phyloP scores from a whole-genome alignment of 2,113 vertebrate species.

The Gymnogyps californianus region DNA sequence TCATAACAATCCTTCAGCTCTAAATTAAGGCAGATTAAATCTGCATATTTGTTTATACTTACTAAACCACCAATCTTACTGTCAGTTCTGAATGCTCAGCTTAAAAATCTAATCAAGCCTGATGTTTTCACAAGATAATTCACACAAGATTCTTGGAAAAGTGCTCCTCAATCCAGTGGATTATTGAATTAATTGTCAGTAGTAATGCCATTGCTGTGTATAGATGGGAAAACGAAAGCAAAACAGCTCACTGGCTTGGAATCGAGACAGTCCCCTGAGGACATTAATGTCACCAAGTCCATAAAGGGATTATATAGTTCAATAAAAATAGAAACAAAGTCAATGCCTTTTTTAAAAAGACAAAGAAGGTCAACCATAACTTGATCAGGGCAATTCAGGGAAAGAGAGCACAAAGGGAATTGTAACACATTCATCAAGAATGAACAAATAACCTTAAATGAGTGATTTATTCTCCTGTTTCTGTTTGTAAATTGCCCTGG shows the following conservation, averaged over 20 bases:
- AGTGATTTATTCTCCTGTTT: background rate
- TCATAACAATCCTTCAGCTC: background rate
- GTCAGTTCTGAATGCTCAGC: background rate
- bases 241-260: conserved; percentile 28
- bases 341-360: conserved; percentile 38
- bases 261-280: background rate
- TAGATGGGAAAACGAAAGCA: conserved; percentile 1
- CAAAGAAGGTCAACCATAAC: conserved; percentile 58
- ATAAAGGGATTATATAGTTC: conserved; percentile 37
- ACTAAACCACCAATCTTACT: background rate
- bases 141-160: conserved; percentile 29
- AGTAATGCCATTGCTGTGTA: background rate
- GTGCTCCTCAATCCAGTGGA: background rate
- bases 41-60: background rate
- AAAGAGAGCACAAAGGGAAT: background rate
- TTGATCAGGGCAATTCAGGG: background rate
- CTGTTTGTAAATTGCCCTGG: background rate
- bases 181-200: conserved; percentile 44
- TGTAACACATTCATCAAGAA: background rate
- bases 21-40: background rate
- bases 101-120: background rate
- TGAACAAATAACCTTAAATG: background rate
- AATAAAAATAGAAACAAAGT: conserved; percentile 66
- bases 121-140: background rate
- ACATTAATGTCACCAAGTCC: conserved; percentile 52